Percentiles rank a stretch among this genome's conserved stretches.
Conservation (phyloP, 2,797 vertebrate genomes). For the Zalophus californianus region DNA sequence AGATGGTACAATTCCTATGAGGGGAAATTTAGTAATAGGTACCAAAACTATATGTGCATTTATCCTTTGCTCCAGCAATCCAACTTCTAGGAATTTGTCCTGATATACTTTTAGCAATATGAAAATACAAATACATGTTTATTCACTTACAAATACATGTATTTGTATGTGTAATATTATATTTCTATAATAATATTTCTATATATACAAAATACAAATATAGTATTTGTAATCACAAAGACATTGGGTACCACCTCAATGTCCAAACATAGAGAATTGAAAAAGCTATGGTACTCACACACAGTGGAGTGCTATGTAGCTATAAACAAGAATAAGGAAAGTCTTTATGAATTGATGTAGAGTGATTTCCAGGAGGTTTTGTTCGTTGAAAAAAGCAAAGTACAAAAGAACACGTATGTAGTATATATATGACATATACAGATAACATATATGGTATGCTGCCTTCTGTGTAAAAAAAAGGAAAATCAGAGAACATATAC, state of each 20-base stretch:
- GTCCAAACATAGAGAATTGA: not conserved
- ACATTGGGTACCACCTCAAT: not conserved
- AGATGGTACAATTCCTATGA: not conserved
- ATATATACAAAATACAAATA: not conserved
- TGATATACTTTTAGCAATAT: not conserved
- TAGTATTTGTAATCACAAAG: not conserved
- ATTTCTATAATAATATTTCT: not conserved
- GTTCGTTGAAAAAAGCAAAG: not conserved
- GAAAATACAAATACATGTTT: not conserved
- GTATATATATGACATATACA: not conserved
- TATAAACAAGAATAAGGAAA: not conserved
- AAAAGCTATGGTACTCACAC: not conserved
- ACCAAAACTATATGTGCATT: not conserved
- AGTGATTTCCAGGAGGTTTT: not conserved
- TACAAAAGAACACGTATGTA: not conserved
- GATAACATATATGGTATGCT: not conserved
- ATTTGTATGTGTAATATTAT: not conserved
- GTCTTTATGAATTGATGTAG: not conserved
- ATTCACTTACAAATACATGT: not conserved
- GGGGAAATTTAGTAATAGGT: not conserved
- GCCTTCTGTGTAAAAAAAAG: not conserved
- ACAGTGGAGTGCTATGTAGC: not conserved
- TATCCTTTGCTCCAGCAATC: not conserved
- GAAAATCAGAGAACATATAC: not conserved
- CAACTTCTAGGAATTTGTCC: constrained; percentile 6